Base-by-base conservation (phyloP, 2,888 invertebrate genomes). In the Gisinianus flammeolus region DNA sequence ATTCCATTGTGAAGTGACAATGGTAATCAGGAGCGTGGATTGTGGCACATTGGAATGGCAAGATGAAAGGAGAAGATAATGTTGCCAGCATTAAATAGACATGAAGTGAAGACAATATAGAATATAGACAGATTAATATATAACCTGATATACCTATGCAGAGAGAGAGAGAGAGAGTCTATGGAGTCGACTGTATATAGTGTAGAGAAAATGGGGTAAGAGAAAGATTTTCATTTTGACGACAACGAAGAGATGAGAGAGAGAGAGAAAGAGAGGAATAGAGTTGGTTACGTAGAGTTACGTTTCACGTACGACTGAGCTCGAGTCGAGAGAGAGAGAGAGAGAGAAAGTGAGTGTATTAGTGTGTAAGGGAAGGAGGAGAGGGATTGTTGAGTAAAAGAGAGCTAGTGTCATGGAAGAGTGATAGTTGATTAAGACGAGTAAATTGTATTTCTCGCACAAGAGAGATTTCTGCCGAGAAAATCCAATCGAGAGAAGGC, bases 391-490 rank as follows among this genome's bases (percentile, higher is more conserved):
- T 8, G 12, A 35, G 6, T 16, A 19, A 44, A 19, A 74, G 33
- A 30, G 72, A 74, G 44, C 74, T 74, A 30, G 44, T 75, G 75
- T 75, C 75, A 75, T 64, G 75, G 75, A 75, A 75, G 75, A 75
- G 35, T 75, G 75, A 76, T 67, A 52, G 76, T 76, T 79, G 77
- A 79, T 79, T 79, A 79, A 77, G 79, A 70, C 77, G 79, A 79
- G 79, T 79, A 79, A 79, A 79, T 79, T 79, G 79, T 79, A 76
- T 77, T 76, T 73, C 77, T 77, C 79, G 64, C 70, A 62, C 62
- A 73, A 58, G 62, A 73, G 73, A 64, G 56, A 64, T 74, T 64
- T 66, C 62, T 54, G 19, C 26, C 26, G 56, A 56, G 58, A 33
- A 62, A 76, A 76, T 68, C 44, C 76, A 52, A 62, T 62, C 33